Base-by-base conservation (phyloP, 2,888 invertebrate genomes). In the Conistra vaccinii region DNA sequence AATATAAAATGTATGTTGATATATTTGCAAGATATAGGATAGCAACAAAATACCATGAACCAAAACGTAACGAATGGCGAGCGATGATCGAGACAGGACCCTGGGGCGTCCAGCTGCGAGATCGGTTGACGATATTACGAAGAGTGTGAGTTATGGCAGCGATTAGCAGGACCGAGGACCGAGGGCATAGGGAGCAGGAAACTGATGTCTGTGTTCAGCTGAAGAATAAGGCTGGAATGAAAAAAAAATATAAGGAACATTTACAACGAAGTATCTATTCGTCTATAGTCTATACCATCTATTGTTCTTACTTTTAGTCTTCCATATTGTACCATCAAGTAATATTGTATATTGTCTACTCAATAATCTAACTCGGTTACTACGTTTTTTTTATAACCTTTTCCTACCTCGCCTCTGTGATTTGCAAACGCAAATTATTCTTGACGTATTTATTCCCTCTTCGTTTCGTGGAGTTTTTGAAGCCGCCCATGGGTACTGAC, bases 61-160 rank as follows among this genome's bases (percentile, higher is more conserved):
- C 29, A 9, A 48, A 51, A 65, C 9, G 48, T 69, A 58, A 81
- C 53, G 53, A 68, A 71, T 81, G 71, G 80, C 57, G 60, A 55
- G 39, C 71, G 48, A 76, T 72, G 81, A 68, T 68, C 32, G 63
- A 45, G 51, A 48, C 53, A 26, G 17, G 51, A 9, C 17, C 67
- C 57, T 6, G 62, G 1, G 32, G 10, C 53, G 66, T 63, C 72
- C 80, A 10, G 60, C 77, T 68, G 82, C 6, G 80, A 81, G 81
- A 76, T 61, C 48, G 62, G 67, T 76, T 42, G 81, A 65, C 81
- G 71, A 81, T 77, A 81, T 80, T 81, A 68, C 58, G 55, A 0
- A 42, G 10, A 29, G 62, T 2, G 62, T 48, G 63, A 80, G 58
- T 71, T 77, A 80, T 81, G 72, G 58, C 48, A 9, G 48, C 76